phyloP scores from a whole-genome alignment of 1,140 invertebrate species.

The Drosophila triauraria region DNA sequence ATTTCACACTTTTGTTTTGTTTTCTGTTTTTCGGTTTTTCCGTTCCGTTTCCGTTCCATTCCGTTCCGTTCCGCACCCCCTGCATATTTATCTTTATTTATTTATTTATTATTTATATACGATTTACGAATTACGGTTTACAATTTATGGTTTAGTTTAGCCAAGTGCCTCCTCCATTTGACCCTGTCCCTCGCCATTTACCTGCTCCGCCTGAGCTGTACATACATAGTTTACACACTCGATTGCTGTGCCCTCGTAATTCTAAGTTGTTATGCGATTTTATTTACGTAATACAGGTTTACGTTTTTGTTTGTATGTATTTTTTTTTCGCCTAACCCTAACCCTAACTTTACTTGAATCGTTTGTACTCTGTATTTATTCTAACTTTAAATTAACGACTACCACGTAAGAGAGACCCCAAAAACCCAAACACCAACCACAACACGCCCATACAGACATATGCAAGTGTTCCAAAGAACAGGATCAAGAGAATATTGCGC shows the following conservation, averaged over 20 bases:
- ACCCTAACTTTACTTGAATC: slow-evolving; percentile 24
- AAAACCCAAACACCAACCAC: slow-evolving; percentile 15
- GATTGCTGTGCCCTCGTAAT: slow-evolving; percentile 74
- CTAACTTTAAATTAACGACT: slow-evolving; percentile 40
- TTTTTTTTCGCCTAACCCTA: slow-evolving; percentile 13
- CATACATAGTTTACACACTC: slow-evolving; percentile 71
- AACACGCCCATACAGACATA: slow-evolving; percentile 39
- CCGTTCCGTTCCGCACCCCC: slow-evolving; percentile 33
- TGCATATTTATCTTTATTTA: slow-evolving; percentile 35
- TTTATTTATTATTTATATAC: slow-evolving; percentile 28
- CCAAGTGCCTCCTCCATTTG: slow-evolving; percentile 60
- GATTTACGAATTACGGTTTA: not conserved
- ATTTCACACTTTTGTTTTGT: slow-evolving; percentile 45
- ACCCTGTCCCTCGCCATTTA: slow-evolving; percentile 70
- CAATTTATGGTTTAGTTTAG: slow-evolving; percentile 53
- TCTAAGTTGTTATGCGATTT: slow-evolving; percentile 72
- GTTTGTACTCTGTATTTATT: slow-evolving; percentile 41
- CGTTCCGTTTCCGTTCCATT: slow-evolving; percentile 22
- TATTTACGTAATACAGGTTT: slow-evolving; percentile 56
- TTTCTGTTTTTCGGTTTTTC: slow-evolving; percentile 47
- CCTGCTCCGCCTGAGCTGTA: slow-evolving; percentile 70
- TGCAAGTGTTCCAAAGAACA: slow-evolving; percentile 60
- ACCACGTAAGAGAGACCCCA: slow-evolving; percentile 31
- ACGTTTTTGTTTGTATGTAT: slow-evolving; percentile 30
- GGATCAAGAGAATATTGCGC: slow-evolving; percentile 21